Percentiles rank a stretch among this genome's conserved stretches.
Evolutionary conservation across 1,140 invertebrate genomes (phyloP).

Genomic region (Bicyclus anynana): DNA sequence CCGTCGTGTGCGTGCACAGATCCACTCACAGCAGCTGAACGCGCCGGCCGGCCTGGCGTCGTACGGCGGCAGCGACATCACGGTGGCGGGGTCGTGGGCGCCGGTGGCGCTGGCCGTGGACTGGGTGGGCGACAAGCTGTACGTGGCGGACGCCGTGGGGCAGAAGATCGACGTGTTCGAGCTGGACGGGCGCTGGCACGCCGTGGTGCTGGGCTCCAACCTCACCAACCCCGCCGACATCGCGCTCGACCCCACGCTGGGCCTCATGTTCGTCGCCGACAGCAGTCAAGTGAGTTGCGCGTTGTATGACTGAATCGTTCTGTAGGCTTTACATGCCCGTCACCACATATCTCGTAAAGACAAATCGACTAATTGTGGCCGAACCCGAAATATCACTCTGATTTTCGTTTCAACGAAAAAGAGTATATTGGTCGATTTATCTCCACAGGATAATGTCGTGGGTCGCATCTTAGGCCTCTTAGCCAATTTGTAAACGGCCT

Average conservation of each 20-base stretch:
- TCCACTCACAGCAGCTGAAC: conserved; percentile 81
- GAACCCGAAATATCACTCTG: no score
- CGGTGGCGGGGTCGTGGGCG: conserved; percentile 88
- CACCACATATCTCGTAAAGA: no score
- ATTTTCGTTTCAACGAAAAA: no score
- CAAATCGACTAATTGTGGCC: no score
- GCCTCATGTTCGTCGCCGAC: conserved; percentile 96
- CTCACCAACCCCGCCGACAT: conserved; percentile 94
- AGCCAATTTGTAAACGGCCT: no score
- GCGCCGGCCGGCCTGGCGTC: conserved; percentile 55
- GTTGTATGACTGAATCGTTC: no score
- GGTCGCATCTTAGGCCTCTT: no score
- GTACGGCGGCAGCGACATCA: conserved; percentile 81
- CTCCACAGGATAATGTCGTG: no score
- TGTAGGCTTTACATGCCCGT: no score
- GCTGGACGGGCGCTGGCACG: conserved; percentile 88
- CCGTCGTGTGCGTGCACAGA: no score
- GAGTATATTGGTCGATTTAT: no score
- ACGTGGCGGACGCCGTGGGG: conserved; percentile 94
- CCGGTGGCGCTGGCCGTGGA: conserved; percentile 96
- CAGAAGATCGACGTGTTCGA: conserved; percentile 97
- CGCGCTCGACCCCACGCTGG: conserved; percentile 92
- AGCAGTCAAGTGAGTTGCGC: conserved; percentile 83
- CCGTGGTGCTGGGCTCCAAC: conserved; percentile 94
- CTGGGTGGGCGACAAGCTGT: conserved; percentile 97